A percentile compares a stretch with the other conserved stretches of the same genome.
Evolutionary conservation across 2,888 invertebrate species (phyloP).

Genomic region (Flexamia atlantica): DNA sequence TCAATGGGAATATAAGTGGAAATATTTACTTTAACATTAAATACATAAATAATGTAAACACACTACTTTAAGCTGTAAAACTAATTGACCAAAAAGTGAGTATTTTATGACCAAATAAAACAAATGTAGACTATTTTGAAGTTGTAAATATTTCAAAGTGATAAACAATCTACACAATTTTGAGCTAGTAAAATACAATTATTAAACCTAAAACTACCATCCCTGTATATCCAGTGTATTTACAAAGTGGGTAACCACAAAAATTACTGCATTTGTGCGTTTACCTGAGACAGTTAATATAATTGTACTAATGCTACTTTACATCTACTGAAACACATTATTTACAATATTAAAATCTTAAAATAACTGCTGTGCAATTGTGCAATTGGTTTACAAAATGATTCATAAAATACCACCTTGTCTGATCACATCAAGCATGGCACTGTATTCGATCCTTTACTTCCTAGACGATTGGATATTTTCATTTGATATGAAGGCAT

Average conservation of each 20-base stretch:
- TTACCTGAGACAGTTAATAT: slow-evolving; percentile 9
- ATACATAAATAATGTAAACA: too few species aligned
- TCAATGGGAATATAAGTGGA: too few species aligned
- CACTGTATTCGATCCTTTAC: neutral
- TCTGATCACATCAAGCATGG: neutral
- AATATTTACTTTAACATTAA: too few species aligned
- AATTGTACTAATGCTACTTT: slow-evolving; percentile 30
- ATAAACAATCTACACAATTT: neutral
- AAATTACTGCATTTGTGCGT: slow-evolving; percentile 32
- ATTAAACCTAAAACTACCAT: slow-evolving; percentile 8
- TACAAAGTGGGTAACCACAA: slow-evolving; percentile 56
- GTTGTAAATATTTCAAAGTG: neutral
- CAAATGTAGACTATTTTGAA: neutral
- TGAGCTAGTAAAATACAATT: neutral
- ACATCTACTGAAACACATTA: neutral
- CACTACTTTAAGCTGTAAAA: too few species aligned
- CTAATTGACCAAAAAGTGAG: neutral
- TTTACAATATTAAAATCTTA: neutral
- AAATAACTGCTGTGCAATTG: neutral
- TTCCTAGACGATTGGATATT: slow-evolving; percentile 10
- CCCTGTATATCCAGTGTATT: slow-evolving; percentile 52
- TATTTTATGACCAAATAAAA: neutral
- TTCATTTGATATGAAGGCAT: too few species aligned
- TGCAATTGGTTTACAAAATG: neutral
- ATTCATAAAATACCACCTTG: neutral